These are phyloP conservation scores for Capricornis sumatraensis DNA, from an alignment of 2,113 vertebrate genomes.

Conservation along the genomic window DNA sequence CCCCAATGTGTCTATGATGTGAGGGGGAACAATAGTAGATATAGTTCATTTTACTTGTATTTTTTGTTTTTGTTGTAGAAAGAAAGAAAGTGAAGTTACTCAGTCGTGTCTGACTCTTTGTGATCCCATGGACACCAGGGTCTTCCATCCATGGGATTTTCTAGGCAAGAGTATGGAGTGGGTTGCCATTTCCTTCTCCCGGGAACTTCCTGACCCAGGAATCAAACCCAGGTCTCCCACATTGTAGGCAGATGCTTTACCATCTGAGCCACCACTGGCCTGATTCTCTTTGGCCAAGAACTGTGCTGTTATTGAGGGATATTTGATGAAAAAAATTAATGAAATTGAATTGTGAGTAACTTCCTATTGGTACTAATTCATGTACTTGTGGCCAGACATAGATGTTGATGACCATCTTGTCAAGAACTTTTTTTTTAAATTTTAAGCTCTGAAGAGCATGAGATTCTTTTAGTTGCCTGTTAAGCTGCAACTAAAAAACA, in stretches of 20 bases:
- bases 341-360: not conserved
- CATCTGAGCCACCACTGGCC: not conserved
- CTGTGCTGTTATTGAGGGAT: not conserved
- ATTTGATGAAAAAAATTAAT: not conserved
- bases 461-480: not conserved
- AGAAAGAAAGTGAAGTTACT: too few relatives aligned
- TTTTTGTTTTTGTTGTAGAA: not conserved
- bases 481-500: not conserved
- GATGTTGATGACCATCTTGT: not conserved
- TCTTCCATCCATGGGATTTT: too few relatives aligned
- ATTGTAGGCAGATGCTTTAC: too few relatives aligned
- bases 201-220: too few relatives aligned
- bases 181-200: too few relatives aligned
- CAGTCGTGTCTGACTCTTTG: too few relatives aligned
- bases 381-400: not conserved
- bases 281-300: conserved; percentile 34
- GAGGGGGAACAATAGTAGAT: conserved; percentile 21
- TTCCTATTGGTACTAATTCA: not conserved
- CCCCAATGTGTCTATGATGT: not conserved
- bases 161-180: too few relatives aligned
- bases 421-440: not conserved
- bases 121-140: too few relatives aligned
- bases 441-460: not conserved
- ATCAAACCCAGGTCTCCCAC: too few relatives aligned
- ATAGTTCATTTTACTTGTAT: conserved; percentile 3